phyloP scores from a whole-genome alignment of 92 coral and sea anemone genomes.

The Porites rus region DNA sequence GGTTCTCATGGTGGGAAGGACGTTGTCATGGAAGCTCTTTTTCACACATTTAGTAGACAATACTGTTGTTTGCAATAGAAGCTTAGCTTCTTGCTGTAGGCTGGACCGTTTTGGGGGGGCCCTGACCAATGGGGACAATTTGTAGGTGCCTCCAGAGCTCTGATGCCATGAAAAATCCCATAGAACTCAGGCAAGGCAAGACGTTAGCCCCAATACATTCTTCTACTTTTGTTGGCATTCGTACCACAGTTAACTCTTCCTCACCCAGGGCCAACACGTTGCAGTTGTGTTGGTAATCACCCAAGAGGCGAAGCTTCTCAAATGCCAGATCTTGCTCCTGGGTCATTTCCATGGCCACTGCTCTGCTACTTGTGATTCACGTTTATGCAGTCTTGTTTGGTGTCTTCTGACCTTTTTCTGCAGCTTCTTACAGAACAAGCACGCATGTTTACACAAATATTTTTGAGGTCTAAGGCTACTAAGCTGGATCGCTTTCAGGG shows the following conservation, averaged over 20 bases:
- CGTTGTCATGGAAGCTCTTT: neutral
- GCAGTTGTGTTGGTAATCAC: too few species aligned
- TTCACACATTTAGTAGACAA: neutral
- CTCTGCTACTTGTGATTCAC: constrained; percentile 39
- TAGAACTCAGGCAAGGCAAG: constrained; percentile 49
- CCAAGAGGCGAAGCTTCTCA: constrained; percentile 11
- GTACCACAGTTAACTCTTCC: constrained; percentile 53
- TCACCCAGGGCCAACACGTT: neutral
- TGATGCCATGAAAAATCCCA: constrained; percentile 38
- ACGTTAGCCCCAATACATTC: neutral
- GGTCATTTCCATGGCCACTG: constrained; percentile 2
- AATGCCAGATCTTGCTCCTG: neutral
- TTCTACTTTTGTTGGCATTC: constrained; percentile 15
- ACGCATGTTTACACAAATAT: neutral
- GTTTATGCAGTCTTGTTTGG: constrained; percentile 32
- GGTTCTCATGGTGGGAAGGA: constrained; percentile 17
- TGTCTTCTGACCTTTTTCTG: constrained; percentile 16
- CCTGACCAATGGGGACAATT: too few species aligned
- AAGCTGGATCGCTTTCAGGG: too few species aligned
- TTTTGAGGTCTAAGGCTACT: neutral
- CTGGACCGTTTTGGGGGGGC: neutral
- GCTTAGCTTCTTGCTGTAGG: neutral
- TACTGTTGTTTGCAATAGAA: neutral
- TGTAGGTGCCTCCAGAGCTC: constrained; percentile 54
- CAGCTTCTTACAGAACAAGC: neutral